These are phyloP conservation scores for Trogon melanurus DNA, from an alignment of 2,113 vertebrate genomes.

Conservation along the genomic window DNA sequence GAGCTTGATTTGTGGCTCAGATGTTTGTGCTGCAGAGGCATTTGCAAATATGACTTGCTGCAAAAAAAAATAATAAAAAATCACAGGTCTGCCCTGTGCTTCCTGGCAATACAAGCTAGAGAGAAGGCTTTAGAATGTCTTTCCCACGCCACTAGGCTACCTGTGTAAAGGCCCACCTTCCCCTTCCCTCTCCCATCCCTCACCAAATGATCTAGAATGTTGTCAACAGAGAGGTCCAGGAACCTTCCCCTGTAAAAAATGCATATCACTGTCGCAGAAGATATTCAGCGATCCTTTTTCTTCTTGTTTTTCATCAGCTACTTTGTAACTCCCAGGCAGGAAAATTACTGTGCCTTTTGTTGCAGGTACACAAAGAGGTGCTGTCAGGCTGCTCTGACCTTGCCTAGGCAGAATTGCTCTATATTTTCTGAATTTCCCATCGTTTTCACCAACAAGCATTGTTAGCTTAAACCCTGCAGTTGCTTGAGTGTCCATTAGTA, in stretches of 20 bases:
- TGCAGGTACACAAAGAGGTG: neutral
- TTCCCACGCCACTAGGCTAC: neutral
- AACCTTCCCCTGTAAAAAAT: neutral
- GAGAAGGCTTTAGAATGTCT: neutral
- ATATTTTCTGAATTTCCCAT: neutral
- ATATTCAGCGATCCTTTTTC: neutral
- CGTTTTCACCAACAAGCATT: neutral
- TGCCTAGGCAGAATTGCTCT: neutral
- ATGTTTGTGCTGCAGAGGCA: neutral
- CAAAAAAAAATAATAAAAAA: neutral
- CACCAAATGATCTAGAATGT: neutral
- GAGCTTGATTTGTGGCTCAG: neutral
- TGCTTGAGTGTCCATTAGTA: neutral
- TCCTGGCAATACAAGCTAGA: neutral
- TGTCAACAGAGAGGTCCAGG: neutral
- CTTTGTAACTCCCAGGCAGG: neutral
- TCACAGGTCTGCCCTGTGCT: neutral
- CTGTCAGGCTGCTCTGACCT: neutral
- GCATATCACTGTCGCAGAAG: accelerated
- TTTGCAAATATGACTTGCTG: neutral
- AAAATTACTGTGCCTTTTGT: neutral
- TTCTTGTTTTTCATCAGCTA: neutral
- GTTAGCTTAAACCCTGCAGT: neutral
- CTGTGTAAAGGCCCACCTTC: neutral
- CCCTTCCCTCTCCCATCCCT: no score